A percentile compares a stretch with the other conserved stretches of the same genome.
Evolutionary conservation across 2,113 vertebrate species (phyloP).

Genomic region (Setophaga petechia): DNA sequence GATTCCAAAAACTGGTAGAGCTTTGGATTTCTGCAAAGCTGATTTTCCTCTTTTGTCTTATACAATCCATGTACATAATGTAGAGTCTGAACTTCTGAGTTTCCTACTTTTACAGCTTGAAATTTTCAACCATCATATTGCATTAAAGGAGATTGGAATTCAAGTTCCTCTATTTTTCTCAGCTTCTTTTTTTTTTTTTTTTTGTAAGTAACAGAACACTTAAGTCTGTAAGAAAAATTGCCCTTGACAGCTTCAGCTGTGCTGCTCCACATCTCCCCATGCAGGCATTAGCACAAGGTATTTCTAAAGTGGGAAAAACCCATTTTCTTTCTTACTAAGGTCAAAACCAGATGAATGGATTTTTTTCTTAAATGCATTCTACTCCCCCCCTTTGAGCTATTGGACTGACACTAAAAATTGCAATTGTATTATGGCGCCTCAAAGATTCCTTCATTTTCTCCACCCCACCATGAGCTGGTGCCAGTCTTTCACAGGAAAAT

Average conservation of each 20-base stretch:
- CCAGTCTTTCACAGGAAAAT: not conserved
- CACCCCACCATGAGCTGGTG: rapidly evolving
- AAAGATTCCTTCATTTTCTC: not conserved
- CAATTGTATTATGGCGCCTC: not conserved
- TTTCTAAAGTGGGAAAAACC: not conserved
- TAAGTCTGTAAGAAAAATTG: constrained; percentile 63
- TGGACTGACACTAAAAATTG: not conserved
- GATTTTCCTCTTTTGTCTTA: not conserved
- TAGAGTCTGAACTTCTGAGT: not conserved
- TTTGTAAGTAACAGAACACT: not conserved
- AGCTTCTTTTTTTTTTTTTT: not conserved
- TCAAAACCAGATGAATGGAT: not conserved
- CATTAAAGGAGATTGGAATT: constrained; percentile 40
- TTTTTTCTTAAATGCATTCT: not conserved
- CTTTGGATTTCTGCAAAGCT: not conserved
- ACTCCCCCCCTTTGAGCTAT: not conserved
- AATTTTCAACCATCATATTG: constrained; percentile 34
- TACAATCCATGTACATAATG: not conserved
- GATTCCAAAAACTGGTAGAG: not conserved
- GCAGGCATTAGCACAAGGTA: constrained; percentile 19
- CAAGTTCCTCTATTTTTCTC: constrained; percentile 36
- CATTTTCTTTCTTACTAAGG: not conserved
- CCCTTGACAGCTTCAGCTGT: constrained; percentile 52
- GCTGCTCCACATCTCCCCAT: not conserved
- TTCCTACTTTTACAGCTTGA: not conserved